phyloP scores from a whole-genome alignment of 2,797 vertebrate species.

The Tolypeutes matacus region DNA sequence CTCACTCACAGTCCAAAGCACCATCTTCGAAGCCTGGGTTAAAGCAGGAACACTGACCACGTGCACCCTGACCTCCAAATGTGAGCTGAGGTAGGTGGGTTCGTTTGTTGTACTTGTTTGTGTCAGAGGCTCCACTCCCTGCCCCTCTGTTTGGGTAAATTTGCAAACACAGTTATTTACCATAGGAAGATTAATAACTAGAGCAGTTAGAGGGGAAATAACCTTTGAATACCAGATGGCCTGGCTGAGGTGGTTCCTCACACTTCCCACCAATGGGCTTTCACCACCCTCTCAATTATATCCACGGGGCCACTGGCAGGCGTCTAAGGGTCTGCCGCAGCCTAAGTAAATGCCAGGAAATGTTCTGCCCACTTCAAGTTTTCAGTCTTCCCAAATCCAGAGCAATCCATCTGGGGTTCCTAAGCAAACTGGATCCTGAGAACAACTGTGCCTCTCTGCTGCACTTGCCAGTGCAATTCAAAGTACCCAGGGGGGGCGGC shows the following conservation, averaged over 20 bases:
- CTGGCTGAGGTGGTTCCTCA: neutral
- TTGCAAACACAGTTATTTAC: slow-evolving; percentile 21
- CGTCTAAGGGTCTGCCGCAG: slow-evolving; percentile 37
- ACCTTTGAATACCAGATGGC: neutral
- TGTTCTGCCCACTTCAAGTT: neutral
- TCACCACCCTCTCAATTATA: slow-evolving; percentile 30
- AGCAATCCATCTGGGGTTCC: neutral
- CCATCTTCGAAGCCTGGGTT: neutral
- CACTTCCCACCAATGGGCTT: slow-evolving; percentile 26
- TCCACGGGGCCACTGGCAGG: neutral
- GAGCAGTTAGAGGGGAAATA: neutral
- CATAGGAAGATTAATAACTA: slow-evolving; percentile 46
- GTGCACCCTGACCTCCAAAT: neutral
- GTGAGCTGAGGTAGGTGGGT: neutral
- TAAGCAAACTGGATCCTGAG: neutral
- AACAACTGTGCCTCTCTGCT: neutral
- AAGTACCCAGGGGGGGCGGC: no score
- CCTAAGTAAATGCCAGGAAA: slow-evolving; percentile 49
- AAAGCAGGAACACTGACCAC: neutral
- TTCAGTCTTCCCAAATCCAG: neutral
- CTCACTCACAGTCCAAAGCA: neutral
- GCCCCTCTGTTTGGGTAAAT: slow-evolving; percentile 26
- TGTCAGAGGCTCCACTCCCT: neutral
- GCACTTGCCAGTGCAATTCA: neutral
- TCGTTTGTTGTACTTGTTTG: slow-evolving; percentile 11